Base-by-base conservation (phyloP, 92 coral and sea anemone genomes). In the Umimayanthus chanpuru region DNA sequence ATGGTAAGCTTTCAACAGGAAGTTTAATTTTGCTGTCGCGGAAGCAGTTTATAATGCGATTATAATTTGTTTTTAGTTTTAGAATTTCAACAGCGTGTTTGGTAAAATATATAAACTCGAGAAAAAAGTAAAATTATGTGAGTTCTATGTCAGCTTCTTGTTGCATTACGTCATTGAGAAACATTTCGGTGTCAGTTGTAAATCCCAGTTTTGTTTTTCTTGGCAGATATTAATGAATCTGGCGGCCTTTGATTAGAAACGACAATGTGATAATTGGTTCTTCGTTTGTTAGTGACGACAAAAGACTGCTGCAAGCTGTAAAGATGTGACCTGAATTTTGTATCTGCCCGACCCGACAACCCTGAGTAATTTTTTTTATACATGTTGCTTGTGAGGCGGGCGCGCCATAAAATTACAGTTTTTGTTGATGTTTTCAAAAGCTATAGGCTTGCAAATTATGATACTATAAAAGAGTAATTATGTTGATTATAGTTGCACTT, bases 191-290 rank as follows among this genome's bases (percentile, higher is more conserved):
- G 58, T 15, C 20, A 49, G 12, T n/a, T 3, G 28, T 41, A 15
- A 83, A 70, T 26, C 16, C 2, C 18, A 83, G 29, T 28, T 68
- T 83, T 83, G 77, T 83, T 83, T 83, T 44, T 70, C 87, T 83
- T 68, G 78, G 77, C 65, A 70, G 74, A 68, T 77, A 66, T 66
- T 66, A n/a, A 82, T 82, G 23, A 9, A n/a, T 83, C 78, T 23
- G 87, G 64, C 78, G 12, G 47, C 61, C 26, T 53, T 68, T 83
- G 87, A 70, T 83, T 83, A 68, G 65, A 83, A 68, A 47, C 78
- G 75, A 26, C 77, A 44, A 83, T 83, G 77, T 70, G 87, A 38
- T 83, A 83, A 83, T 70, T 83, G 77, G 87, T 20, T 39, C 87
- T 26, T 83, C 12, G 76, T 67, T 49, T 56, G 23, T 6, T 80